These are phyloP conservation scores for Ctenomys sociabilis DNA, from an alignment of 2,113 vertebrate species.

Conservation along the genomic window DNA sequence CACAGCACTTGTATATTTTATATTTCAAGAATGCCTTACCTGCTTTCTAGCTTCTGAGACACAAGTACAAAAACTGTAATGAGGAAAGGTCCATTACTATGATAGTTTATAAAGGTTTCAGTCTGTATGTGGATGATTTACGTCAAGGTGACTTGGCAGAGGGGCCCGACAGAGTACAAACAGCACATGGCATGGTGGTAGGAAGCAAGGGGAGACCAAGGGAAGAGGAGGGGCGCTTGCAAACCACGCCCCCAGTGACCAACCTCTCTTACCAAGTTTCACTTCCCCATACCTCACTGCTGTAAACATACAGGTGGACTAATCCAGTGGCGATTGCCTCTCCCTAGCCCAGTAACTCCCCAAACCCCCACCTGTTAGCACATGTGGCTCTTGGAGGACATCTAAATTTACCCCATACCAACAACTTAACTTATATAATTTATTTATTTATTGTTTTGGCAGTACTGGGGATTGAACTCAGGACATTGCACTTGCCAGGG, in stretches of 20 bases:
- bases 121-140: background rate
- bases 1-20: background rate
- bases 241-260: background rate
- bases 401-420: background rate
- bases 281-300: background rate
- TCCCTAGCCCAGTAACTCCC: background rate
- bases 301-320: background rate
- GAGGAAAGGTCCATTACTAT: too few species aligned
- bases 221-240: rapidly evolving
- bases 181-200: background rate
- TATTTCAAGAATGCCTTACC: background rate
- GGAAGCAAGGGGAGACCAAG: background rate
- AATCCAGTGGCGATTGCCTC: background rate
- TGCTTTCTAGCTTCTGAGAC: too few species aligned
- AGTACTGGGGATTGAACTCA: too few species aligned
- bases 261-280: background rate
- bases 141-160: background rate
- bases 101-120: background rate
- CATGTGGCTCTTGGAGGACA: too few species aligned
- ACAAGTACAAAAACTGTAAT: too few species aligned
- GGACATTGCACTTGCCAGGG: too few species aligned
- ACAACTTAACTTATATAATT: background rate
- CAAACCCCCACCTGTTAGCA: background rate
- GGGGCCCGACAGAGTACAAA: background rate
- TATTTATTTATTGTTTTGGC: too few species aligned